phyloP scores from a whole-genome alignment of 2,888 invertebrate genomes.

The Rhimphoctona megacephalus region DNA sequence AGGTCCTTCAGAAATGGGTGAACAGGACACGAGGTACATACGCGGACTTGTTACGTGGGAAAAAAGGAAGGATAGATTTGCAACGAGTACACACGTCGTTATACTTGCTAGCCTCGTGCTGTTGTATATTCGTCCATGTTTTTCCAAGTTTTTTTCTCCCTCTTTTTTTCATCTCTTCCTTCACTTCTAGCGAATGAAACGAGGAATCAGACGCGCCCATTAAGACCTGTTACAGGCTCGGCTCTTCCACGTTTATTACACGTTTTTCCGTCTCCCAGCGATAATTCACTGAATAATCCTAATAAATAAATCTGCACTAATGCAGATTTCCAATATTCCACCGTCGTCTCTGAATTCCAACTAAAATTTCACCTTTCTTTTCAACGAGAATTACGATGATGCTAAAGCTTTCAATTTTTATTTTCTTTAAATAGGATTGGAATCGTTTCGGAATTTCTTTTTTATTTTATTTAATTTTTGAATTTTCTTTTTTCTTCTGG shows the following conservation, averaged over 20 bases:
- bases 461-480: too few species aligned
- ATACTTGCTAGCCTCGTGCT: conserved; percentile 22
- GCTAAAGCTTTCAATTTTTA: neutral
- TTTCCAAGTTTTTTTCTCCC: conserved; percentile 12
- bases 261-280: conserved; percentile 6
- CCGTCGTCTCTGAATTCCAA: neutral
- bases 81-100: conserved; percentile 30
- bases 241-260: conserved; percentile 20
- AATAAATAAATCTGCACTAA: neutral
- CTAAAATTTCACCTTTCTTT: neutral
- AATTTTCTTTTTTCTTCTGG: neutral
- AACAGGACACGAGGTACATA: conserved; percentile 80
- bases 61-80: conserved; percentile 73
- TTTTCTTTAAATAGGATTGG: neutral
- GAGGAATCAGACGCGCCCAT: conserved; percentile 46
- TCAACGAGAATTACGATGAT: neutral
- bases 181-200: conserved; percentile 22
- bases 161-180: conserved; percentile 19
- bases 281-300: conserved; percentile 20
- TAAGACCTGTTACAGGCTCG: conserved; percentile 43
- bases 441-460: too few species aligned
- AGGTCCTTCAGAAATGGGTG: conserved; percentile 83
- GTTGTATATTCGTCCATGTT: conserved; percentile 25
- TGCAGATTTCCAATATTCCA: neutral
- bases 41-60: conserved; percentile 77